Percentiles rank a stretch among this genome's conserved stretches.
phyloP scores from a whole-genome alignment of 2,888 invertebrate genomes.

The Hypselothyrea guttata region DNA sequence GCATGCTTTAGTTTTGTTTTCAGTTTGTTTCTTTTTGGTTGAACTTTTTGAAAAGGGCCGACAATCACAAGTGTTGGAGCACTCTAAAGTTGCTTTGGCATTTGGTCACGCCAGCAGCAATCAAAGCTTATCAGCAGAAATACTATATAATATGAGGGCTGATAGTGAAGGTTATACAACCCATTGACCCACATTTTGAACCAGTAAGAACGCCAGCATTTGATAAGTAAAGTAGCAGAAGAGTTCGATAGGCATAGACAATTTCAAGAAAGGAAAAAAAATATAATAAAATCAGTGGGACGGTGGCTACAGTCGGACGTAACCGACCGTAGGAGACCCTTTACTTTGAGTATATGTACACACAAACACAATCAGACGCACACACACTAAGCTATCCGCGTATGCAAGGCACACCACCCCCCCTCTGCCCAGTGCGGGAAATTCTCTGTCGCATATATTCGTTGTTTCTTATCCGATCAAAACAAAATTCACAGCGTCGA shows the following conservation, averaged over 20 bases:
- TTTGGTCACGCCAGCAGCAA: conserved; percentile 17
- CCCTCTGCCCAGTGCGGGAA: too few relatives aligned
- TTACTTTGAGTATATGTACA: too few relatives aligned
- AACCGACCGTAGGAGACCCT: too few relatives aligned
- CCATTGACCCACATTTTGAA: conserved; percentile 47
- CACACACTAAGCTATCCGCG: too few relatives aligned
- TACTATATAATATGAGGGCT: conserved; percentile 9
- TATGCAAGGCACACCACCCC: too few relatives aligned
- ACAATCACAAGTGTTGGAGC: conserved; percentile 2
- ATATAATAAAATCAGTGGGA: too few relatives aligned
- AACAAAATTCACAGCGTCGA: too few relatives aligned
- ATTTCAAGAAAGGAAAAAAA: not conserved
- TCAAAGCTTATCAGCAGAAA: conserved; percentile 39
- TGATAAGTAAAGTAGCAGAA: not conserved
- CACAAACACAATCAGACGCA: too few relatives aligned
- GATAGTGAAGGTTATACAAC: conserved; percentile 48
- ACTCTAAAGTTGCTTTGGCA: conserved; percentile 11
- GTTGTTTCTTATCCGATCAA: too few relatives aligned
- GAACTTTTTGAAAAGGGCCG: not conserved
- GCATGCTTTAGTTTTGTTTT: not conserved
- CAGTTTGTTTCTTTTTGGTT: not conserved
- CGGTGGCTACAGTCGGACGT: too few relatives aligned
- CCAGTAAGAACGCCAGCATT: not conserved
- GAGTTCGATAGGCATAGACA: too few relatives aligned
- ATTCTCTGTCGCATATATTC: too few relatives aligned